Evolutionary conservation across 2,888 invertebrate species (phyloP), one percentile per base, ranked within the genome.

Genomic region (Meliscaeva auricollis): DNA sequence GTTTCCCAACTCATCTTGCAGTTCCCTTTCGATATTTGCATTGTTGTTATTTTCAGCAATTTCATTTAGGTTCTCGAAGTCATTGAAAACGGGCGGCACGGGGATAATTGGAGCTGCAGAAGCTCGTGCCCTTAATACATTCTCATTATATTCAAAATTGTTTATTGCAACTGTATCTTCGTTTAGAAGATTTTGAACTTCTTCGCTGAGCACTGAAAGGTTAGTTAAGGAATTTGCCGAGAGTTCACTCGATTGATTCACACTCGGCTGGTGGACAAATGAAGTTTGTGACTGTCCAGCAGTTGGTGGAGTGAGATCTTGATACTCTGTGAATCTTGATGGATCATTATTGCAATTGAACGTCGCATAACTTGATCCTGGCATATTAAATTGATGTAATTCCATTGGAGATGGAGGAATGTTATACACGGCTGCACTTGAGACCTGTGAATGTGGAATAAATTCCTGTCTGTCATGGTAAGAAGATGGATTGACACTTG

Each of bases 21-120:
- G 82, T 88, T 91, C 91, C 13, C 91, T 90, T 88, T 91, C 91
- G 68, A 91, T 90, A 75, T 91, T 91, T 62, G 91, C 91, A 87
- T 91, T 91, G 66, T 91, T 91, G 80, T 91, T 91, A 70, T 91
- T 91, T 80, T 91, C 91, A 26, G 92, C 91, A 50, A 91, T 91
- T 88, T 92, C 91, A 89, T 92, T 91, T 17, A 92, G 90, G 69
- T 92, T 92, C 30, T 87, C 82, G 11, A 87, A 70, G 41, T 87
- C 82, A n/a, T 56, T 78, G 17, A 82, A 78, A 62, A 78, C 78
- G 2, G 9, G 7, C 38, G 60, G 54, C 11, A 50, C 22, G 54
- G 66, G 26, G 22, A 56, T 56, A 15, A 41, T 44, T 13, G 85
- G 48, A 26, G 72, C 46, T 8, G 48, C 13, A 11, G 50, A 56